Evolutionary conservation across 1,140 invertebrate genomes (phyloP).

Genomic region (Eumaeus atala): DNA sequence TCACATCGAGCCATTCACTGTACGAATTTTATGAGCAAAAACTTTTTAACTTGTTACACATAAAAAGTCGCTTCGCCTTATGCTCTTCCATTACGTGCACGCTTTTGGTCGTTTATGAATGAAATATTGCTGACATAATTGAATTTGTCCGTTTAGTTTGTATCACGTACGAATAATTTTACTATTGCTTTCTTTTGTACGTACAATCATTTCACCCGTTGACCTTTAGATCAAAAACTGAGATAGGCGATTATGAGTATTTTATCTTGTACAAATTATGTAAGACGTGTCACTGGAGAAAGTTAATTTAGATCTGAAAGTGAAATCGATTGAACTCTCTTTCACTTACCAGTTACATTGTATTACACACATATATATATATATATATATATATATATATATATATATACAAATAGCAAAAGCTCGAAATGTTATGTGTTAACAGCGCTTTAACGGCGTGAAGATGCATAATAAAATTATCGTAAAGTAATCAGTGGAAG

Average conservation of each 20-base stretch:
- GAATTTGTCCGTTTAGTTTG: conserved; percentile 1
- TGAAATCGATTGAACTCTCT: conserved; percentile 73
- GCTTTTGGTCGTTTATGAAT: conserved; percentile 1
- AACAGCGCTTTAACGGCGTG: too few species aligned
- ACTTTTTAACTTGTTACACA: conserved; percentile 8
- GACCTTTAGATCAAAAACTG: conserved; percentile 52
- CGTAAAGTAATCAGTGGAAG: too few species aligned
- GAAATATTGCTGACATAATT: conserved; percentile 4
- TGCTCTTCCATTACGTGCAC: conserved; percentile 3
- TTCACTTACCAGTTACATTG: conserved; percentile 68
- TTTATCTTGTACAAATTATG: conserved; percentile 63
- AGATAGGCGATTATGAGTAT: conserved; percentile 59
- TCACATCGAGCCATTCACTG: conserved; percentile 4
- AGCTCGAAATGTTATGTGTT: too few species aligned
- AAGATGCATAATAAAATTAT: too few species aligned
- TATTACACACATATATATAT: conserved; percentile 38
- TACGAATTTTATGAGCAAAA: conserved; percentile 10
- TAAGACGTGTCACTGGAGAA: conserved; percentile 72
- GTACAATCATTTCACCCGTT: conserved; percentile 26
- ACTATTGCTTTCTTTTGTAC: neutral
- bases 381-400: conserved; percentile 34
- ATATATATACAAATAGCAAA: conserved; percentile 20
- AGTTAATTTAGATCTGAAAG: conserved; percentile 74
- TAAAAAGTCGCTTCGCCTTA: conserved; percentile 9
- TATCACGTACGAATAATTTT: conserved; percentile 7